phyloP scores from a whole-genome alignment of 2,888 invertebrate species.

The Standfussiana lucernea region DNA sequence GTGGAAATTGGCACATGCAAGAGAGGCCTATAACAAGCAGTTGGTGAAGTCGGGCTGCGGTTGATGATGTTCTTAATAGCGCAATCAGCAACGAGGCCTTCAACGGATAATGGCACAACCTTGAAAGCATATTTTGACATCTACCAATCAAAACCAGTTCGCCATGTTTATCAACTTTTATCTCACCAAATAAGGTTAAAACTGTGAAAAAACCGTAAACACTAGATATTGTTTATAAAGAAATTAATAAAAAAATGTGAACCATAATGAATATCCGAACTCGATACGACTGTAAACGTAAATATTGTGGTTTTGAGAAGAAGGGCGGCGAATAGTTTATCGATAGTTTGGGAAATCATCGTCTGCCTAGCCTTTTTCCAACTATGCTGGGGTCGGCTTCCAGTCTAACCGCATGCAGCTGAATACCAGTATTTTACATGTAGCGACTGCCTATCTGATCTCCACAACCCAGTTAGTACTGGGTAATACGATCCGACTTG shows the following conservation, averaged over 20 bases:
- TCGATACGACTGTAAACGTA: constrained; percentile 64
- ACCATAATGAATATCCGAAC: constrained; percentile 45
- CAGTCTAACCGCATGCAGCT: too few species aligned
- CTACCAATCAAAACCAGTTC: background rate
- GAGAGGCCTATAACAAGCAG: too few species aligned
- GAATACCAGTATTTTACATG: too few species aligned
- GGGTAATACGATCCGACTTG: too few species aligned
- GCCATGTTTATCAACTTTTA: constrained; percentile 8
- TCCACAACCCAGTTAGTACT: too few species aligned
- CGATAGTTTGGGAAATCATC: constrained; percentile 37
- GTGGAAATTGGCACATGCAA: too few species aligned
- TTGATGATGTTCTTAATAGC: too few species aligned
- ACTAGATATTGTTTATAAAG: constrained; percentile 59
- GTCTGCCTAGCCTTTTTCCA: too few species aligned
- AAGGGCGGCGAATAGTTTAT: constrained; percentile 15
- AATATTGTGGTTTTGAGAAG: constrained; percentile 71
- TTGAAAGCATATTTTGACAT: background rate
- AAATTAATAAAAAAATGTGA: constrained; percentile 65
- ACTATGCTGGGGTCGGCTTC: too few species aligned
- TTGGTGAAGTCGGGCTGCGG: too few species aligned
- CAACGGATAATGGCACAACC: background rate
- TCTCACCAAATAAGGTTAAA: constrained; percentile 41
- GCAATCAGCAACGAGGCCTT: background rate
- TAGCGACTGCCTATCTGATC: too few species aligned
- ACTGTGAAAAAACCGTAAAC: constrained; percentile 29